Evolutionary conservation across 2,113 vertebrate genomes (phyloP), one percentile per base, ranked within the genome.

Genomic region (Agelaius tricolor): DNA sequence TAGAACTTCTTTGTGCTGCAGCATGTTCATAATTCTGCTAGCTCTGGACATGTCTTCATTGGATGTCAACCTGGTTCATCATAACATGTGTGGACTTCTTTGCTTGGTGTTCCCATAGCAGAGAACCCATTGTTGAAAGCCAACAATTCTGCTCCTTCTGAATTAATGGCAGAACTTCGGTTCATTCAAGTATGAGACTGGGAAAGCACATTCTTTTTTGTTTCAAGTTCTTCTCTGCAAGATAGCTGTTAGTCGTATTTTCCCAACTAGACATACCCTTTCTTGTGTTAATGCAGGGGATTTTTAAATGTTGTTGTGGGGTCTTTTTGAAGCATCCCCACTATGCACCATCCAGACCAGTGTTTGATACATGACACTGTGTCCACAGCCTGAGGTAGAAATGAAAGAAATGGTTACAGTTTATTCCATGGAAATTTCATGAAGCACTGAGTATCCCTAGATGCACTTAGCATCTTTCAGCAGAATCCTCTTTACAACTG

Each of bases 1-100:
- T 97, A 79, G 61, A 79, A 76, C 52, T 92, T 92, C 86, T 84
- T 73, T 37, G 39, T 96, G 61, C 61, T 55, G 33, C 61, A 97
- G 96, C 95, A 96, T 96, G 96, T 79, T 91, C 33, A 43, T 90
- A 78, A 74, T 76, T 67, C 49, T 74, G 62, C 89, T 91, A 65
- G 89, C 86, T 78, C 90, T 92, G 63, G 76, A 59, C 8, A 20
- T 88, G 26, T 63, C 68, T 94, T 83, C 82, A 44, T 13, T 89
- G 83, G n/a, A 28, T 84, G 68, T 41, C 62, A n/a, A 7, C 52
- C 55, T n/a, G 55, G 49, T 61, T 94, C 84, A 82, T 84, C 75
- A 46, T 37, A 35, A 57, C 23, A 2, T 92, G 6, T 43, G 20
- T 76, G 83, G 84, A 23, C 72, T 81, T 68, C 35, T 82, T 73